These are phyloP conservation scores for Agriopis aurantiaria DNA, from an alignment of 2,888 invertebrate species.

Conservation along the genomic window DNA sequence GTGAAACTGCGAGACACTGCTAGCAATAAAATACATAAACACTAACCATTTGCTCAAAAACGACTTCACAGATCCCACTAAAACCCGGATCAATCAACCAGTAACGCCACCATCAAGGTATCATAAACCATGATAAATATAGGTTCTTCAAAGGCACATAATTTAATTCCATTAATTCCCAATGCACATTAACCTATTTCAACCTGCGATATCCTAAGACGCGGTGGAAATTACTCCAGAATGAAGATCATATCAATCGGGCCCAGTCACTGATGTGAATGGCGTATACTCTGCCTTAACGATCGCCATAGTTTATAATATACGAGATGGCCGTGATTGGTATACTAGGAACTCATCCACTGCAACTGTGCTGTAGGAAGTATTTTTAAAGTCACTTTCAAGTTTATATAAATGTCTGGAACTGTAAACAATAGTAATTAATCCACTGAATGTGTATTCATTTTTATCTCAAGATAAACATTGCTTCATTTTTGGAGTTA, in stretches of 20 bases:
- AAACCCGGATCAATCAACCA: constrained; percentile 8
- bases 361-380: constrained; percentile 44
- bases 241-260: constrained; percentile 50
- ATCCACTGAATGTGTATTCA: constrained; percentile 9
- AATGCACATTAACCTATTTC: constrained; percentile 21
- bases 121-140: constrained; percentile 13
- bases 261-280: constrained; percentile 38
- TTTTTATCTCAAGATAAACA: constrained; percentile 16
- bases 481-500: constrained; percentile 15
- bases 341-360: constrained; percentile 46
- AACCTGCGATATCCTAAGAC: constrained; percentile 4
- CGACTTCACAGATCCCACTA: not conserved
- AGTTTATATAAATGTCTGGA: constrained; percentile 32
- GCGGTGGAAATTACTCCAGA: constrained; percentile 27
- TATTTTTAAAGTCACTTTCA: constrained; percentile 45
- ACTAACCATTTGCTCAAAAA: not conserved
- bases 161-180: constrained; percentile 19
- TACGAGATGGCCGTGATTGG: constrained; percentile 52
- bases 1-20: no score
- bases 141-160: constrained; percentile 21
- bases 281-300: constrained; percentile 59
- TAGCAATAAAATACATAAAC: not conserved
- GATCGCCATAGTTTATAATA: constrained; percentile 61
- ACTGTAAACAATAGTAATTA: constrained; percentile 21
- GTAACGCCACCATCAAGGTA: not conserved